Evolutionary conservation across 1,140 invertebrate species (phyloP).

Genomic region (Teleogryllus occipitalis): DNA sequence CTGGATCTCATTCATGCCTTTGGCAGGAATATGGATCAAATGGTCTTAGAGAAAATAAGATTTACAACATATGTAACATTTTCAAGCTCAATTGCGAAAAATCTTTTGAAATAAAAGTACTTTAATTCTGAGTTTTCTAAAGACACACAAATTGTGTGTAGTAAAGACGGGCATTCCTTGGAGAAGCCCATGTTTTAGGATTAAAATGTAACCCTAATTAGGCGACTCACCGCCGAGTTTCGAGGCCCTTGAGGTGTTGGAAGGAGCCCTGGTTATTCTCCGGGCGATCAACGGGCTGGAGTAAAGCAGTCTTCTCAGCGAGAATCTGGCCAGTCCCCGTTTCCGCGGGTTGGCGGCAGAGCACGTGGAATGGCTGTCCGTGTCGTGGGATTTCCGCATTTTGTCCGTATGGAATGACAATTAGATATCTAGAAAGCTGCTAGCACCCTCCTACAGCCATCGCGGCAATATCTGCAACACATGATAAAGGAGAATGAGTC

Average conservation of each 20-base stretch:
- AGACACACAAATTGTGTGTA: too few species aligned
- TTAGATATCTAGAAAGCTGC: neutral
- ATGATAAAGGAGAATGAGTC: too few species aligned
- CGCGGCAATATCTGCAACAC: too few species aligned
- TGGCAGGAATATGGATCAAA: too few species aligned
- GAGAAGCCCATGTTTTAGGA: too few species aligned
- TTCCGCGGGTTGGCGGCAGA: constrained; percentile 20
- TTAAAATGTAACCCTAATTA: too few species aligned
- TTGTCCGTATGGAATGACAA: neutral
- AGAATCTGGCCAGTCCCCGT: constrained; percentile 36
- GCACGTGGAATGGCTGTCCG: constrained; percentile 19
- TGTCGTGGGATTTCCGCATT: constrained; percentile 18
- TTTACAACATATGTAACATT: neutral
- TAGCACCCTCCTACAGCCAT: too few species aligned
- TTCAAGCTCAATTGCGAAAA: too few species aligned
- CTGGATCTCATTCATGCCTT: too few species aligned
- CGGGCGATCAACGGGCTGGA: constrained; percentile 42
- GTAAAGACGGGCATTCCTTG: too few species aligned
- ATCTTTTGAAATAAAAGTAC: too few species aligned
- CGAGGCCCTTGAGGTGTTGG: constrained; percentile 9
- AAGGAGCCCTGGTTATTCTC: constrained; percentile 32
- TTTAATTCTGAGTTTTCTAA: too few species aligned
- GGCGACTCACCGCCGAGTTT: neutral
- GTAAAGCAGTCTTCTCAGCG: constrained; percentile 41
- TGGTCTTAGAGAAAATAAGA: neutral